A percentile compares a stretch with the other conserved stretches of the same genome.
phyloP scores from a whole-genome alignment of 2,113 vertebrate genomes.

The Lasiurus cinereus region DNA sequence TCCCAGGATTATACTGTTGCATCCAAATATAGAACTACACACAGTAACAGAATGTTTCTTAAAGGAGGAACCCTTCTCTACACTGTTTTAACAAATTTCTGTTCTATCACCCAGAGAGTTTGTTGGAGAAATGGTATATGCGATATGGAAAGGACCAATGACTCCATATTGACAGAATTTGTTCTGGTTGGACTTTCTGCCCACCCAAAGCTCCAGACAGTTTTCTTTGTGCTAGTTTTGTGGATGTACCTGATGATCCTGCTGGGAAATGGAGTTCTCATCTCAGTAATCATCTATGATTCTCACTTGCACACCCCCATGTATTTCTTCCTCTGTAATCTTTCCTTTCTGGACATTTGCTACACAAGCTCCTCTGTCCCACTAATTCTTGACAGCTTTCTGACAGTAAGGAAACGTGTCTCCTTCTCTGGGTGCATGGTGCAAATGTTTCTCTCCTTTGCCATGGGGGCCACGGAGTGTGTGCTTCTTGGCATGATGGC shows the following conservation, averaged over 20 bases:
- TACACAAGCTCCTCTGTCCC: conserved; percentile 78
- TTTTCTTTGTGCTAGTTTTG: conserved; percentile 71
- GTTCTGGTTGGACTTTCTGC: conserved; percentile 73
- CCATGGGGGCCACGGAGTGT: conserved; percentile 73
- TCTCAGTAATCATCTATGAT: conserved; percentile 68
- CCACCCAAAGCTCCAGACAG: conserved; percentile 63
- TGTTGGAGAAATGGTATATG: not conserved
- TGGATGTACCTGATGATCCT: conserved; percentile 74
- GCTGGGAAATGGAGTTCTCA: conserved; percentile 76
- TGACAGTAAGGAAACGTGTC: conserved; percentile 71
- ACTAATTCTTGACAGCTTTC: conserved; percentile 73
- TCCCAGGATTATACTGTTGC: not conserved
- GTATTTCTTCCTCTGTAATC: conserved; percentile 82
- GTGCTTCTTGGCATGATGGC: conserved; percentile 81
- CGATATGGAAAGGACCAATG: conserved; percentile 65
- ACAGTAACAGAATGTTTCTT: not conserved
- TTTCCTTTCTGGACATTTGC: conserved; percentile 82
- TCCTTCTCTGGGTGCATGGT: conserved; percentile 74
- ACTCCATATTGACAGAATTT: conserved; percentile 70
- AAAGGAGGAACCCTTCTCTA: not conserved
- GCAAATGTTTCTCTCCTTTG: conserved; percentile 81
- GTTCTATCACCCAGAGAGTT: conserved; percentile 23
- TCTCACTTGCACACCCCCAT: conserved; percentile 77
- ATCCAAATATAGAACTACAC: not conserved
- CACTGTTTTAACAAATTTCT: conserved; percentile 20